Conservation (phyloP, 2,888 invertebrate genomes). For the Oligia latruncula region DNA sequence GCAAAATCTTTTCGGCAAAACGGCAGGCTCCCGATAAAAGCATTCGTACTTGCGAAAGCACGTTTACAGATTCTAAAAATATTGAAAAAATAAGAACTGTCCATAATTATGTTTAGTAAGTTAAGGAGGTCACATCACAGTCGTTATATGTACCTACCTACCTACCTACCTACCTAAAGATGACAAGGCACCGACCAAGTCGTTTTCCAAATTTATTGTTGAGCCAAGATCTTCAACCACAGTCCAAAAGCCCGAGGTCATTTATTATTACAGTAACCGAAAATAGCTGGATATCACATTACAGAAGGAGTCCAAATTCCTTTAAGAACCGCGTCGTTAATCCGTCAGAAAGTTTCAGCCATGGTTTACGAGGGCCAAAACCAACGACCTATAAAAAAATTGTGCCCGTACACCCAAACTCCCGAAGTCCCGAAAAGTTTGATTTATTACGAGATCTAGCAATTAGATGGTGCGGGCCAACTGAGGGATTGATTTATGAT, state of each 20-base stretch:
- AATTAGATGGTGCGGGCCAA: conserved; percentile 86
- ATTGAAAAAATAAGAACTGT: neutral
- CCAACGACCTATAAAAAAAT: conserved; percentile 78
- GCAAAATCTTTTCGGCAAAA: too few species aligned
- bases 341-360: conserved; percentile 77
- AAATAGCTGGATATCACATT: conserved; percentile 60
- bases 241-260: conserved; percentile 40
- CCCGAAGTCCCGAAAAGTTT: conserved; percentile 82
- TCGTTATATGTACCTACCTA: too few species aligned
- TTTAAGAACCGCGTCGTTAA: conserved; percentile 74
- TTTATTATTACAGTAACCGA: conserved; percentile 56
- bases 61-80: conserved; percentile 5
- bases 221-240: conserved; percentile 22
- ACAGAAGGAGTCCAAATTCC: conserved; percentile 63
- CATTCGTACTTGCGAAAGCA: neutral
- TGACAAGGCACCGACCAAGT: neutral
- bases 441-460: conserved; percentile 86
- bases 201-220: conserved; percentile 12
- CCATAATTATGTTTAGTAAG: too few species aligned
- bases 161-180: neutral
- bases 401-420: conserved; percentile 81
- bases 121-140: conserved; percentile 1
- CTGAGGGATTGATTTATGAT: conserved; percentile 88
- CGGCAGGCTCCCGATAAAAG: too few species aligned
- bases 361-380: conserved; percentile 79